A percentile compares a stretch with the other conserved stretches of the same genome.
Evolutionary conservation across 1,140 invertebrate genomes (phyloP).

Genomic region (Magallana ariakensis): DNA sequence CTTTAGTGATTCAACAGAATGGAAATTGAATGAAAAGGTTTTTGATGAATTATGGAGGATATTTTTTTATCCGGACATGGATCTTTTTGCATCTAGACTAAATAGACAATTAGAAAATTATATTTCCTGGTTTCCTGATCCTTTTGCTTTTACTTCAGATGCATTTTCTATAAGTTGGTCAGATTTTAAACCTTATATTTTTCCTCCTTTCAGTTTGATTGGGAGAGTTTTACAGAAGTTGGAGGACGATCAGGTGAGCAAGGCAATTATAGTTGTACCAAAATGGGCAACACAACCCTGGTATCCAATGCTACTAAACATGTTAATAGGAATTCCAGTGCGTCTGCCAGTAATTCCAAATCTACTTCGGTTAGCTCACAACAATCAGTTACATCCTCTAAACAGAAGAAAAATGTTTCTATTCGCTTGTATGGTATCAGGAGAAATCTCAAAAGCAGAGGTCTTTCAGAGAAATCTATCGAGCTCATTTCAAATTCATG

Average conservation of each 20-base stretch:
- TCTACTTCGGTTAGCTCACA: conserved; percentile 46
- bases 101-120: conserved; percentile 43
- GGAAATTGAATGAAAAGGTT: neutral
- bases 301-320: conserved; percentile 40
- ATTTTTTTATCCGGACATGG: conserved; percentile 44
- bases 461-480: conserved; percentile 38
- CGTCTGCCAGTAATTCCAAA: conserved; percentile 50
- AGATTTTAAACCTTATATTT: conserved; percentile 37
- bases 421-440: conserved; percentile 46
- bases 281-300: conserved; percentile 45
- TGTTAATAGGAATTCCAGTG: conserved; percentile 35
- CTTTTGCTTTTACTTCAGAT: conserved; percentile 21
- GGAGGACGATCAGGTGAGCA: conserved; percentile 6
- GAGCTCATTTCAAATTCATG: conserved; percentile 40
- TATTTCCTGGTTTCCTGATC: conserved; percentile 49
- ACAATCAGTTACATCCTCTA: conserved; percentile 42
- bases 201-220: conserved; percentile 54
- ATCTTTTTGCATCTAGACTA: conserved; percentile 54
- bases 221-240: conserved; percentile 40
- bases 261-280: conserved; percentile 44
- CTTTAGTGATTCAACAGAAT: conserved; percentile 12
- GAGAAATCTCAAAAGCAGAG: conserved; percentile 4
- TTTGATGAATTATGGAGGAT: conserved; percentile 43
- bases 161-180: conserved; percentile 37
- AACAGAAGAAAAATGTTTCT: conserved; percentile 50